phyloP scores from a whole-genome alignment of 1,140 invertebrate genomes.

The Dermatophagoides farinae region DNA sequence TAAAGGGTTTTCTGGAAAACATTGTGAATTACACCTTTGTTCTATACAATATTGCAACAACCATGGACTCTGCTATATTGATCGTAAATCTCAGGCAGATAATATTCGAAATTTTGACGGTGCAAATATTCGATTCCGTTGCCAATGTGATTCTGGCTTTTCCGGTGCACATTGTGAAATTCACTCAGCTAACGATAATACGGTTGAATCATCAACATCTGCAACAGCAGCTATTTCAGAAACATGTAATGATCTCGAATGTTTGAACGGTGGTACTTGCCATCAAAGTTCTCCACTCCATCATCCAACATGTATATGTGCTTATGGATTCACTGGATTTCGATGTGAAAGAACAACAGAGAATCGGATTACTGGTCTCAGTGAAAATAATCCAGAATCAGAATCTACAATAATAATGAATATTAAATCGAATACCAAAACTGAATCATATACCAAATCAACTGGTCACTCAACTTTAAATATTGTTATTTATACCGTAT shows the following conservation, averaged over 20 bases:
- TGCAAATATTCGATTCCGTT: background rate
- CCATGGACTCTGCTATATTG: background rate
- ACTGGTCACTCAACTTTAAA: background rate
- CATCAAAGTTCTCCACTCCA: conserved; percentile 17
- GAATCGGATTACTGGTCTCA: background rate
- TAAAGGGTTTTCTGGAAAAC: background rate
- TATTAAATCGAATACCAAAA: too few species aligned
- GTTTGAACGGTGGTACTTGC: conserved; percentile 38
- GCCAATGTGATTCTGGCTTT: background rate
- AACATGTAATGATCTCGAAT: conserved; percentile 31
- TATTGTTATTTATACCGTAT: background rate
- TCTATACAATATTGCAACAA: background rate
- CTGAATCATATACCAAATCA: background rate
- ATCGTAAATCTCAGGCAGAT: background rate
- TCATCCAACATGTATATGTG: conserved; percentile 23
- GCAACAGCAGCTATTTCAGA: conserved; percentile 23
- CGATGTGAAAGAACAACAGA: conserved; percentile 22
- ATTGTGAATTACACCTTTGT: conserved; percentile 1
- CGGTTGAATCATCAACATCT: too few species aligned
- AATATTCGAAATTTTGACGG: background rate
- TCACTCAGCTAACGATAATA: background rate
- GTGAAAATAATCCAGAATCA: background rate
- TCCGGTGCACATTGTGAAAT: background rate
- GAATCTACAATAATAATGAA: background rate
- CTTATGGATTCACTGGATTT: conserved; percentile 22